Base-by-base conservation (phyloP, 2,797 vertebrate species). In the Astyanax mexicanus region DNA sequence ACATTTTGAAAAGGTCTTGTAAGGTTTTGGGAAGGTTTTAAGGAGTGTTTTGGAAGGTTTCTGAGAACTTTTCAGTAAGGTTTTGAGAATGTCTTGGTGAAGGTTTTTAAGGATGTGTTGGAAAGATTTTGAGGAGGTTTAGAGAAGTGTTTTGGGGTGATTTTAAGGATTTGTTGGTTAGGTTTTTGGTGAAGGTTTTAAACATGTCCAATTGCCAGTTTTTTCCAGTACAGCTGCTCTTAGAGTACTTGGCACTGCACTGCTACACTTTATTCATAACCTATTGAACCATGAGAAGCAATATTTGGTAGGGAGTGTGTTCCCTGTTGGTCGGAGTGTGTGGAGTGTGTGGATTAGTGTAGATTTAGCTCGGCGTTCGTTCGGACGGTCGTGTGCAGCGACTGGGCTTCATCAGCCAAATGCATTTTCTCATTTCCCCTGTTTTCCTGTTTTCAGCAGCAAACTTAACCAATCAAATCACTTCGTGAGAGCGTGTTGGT, bases 121-220 rank as follows among this genome's bases (percentile, higher is more conserved):
- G n/a, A n/a, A n/a, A n/a, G n/a, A n/a, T n/a, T n/a, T n/a, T n/a
- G n/a, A n/a, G n/a, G n/a, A n/a, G n/a, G n/a, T n/a, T n/a, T n/a
- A n/a, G n/a, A n/a, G n/a, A n/a, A n/a, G n/a, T n/a, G n/a, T n/a
- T n/a, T n/a, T n/a, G n/a, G n/a, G n/a, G n/a, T n/a, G n/a, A n/a
- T n/a, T n/a, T n/a, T n/a, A n/a, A n/a, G n/a, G n/a, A n/a, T n/a
- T n/a, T n/a, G n/a, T n/a, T n/a, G n/a, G n/a, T n/a, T n/a, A n/a
- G n/a, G n/a, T n/a, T n/a, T n/a, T n/a, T n/a, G n/a, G n/a, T n/a
- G n/a, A 13, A 44, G 21, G 19, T 32, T 54, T 76, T 62, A 45
- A 60, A 38, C 67, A 62, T 52, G 57, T 69, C 44, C 38, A 27
- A 62, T 23, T 52, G 65, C 55, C 55, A 62, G 44, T 64, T n/a